Base-by-base conservation (phyloP, 1,140 invertebrate species). In the Drosophila mojavensis region DNA sequence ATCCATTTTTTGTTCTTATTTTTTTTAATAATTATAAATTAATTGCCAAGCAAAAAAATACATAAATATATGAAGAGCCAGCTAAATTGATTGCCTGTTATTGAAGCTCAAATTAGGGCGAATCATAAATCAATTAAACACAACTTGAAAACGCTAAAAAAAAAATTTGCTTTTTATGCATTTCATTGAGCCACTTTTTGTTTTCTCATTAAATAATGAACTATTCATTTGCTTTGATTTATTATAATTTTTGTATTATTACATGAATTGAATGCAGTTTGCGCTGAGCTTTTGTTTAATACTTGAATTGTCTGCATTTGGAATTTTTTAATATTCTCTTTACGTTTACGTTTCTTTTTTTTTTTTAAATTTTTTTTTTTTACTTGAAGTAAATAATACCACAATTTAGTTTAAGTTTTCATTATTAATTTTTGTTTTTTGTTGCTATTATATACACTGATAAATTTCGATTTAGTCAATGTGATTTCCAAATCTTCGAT, bases 331-430 rank as follows among this genome's bases (percentile, higher is more conserved):
- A 33, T 48, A 64, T 43, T 15, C 10, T n/a, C 48, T 51, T 68
- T 20, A 10, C 30, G 20, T 55, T 4, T 43, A 54, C 47, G 33
- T 50, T 33, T 7, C 1, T 33, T 28, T 28, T 28, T 9, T 10
- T 61, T 60, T 33, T n/a, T 11, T 26, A n/a, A 15, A 67, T 59
- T 28, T 9, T 13, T 48, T 26, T 48, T 50, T 56, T 88, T 88
- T 77, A 86, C 83, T 86, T 86, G 41, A 65, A 86, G 76, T 83
- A 79, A 86, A 86, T 79, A 74, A 78, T 83, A 88, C 84, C 84
- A 88, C 84, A 88, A 65, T 64, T 61, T 60, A 24, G 10, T 53
- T 71, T 33, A 36, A n/a, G 11, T 55, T 45, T 67, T 54, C 20
- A 50, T 41, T 20, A 39, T 56, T 60, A 36, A 58, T 39, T 11